phyloP scores from a whole-genome alignment of 1,140 invertebrate genomes.

The Lineus longissimus region DNA sequence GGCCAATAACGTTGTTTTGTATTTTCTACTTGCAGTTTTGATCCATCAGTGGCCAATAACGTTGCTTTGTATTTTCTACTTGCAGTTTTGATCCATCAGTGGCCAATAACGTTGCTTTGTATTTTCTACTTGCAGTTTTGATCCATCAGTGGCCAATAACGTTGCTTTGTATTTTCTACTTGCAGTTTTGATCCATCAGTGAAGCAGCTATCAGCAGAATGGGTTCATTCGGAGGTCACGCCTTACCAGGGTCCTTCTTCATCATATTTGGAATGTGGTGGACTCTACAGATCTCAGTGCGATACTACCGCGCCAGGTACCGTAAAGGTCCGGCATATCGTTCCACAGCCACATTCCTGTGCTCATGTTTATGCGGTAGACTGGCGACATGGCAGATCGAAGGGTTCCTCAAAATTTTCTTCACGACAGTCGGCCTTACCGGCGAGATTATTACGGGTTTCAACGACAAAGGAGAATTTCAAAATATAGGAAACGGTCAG shows the following conservation, averaged over 20 bases:
- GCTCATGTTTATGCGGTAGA: slow-evolving; percentile 38
- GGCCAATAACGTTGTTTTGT: too few species aligned
- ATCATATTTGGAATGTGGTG: slow-evolving; percentile 24
- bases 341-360: slow-evolving; percentile 44
- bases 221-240: neutral
- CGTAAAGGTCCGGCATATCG: slow-evolving; percentile 36
- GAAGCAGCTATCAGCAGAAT: too few species aligned
- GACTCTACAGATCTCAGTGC: slow-evolving; percentile 46
- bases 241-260: neutral
- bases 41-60: too few species aligned
- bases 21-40: too few species aligned
- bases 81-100: too few species aligned
- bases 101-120: too few species aligned
- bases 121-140: too few species aligned
- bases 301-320: slow-evolving; percentile 38
- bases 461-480: slow-evolving; percentile 48
- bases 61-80: too few species aligned
- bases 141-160: too few species aligned
- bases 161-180: too few species aligned
- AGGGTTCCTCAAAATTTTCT: slow-evolving; percentile 48
- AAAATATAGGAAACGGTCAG: slow-evolving; percentile 54
- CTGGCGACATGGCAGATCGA: slow-evolving; percentile 45
- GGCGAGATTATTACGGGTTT: slow-evolving; percentile 53
- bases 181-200: too few species aligned
- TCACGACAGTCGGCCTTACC: slow-evolving; percentile 47